phyloP scores from a whole-genome alignment of 1,140 invertebrate species.

The Tetramorium alpestre region DNA sequence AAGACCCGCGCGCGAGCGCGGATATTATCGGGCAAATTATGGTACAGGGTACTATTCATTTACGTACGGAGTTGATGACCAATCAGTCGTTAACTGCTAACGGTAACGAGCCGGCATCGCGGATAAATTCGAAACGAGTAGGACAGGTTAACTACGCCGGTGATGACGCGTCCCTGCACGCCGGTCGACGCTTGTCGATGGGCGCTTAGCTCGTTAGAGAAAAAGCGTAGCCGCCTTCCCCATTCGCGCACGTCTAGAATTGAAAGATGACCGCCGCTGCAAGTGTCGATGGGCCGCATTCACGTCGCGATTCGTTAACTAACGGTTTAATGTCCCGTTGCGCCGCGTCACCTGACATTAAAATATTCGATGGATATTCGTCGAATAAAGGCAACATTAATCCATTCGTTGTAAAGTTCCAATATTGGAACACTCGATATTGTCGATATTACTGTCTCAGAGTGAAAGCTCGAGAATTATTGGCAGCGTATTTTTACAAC shows the following conservation, averaged over 20 bases:
- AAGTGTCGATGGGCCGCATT: not conserved
- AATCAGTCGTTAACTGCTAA: slow-evolving; percentile 58
- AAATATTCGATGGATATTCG: slow-evolving; percentile 43
- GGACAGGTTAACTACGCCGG: not conserved
- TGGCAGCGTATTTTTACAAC: not conserved
- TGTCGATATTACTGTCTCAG: slow-evolving; percentile 30
- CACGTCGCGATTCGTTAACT: slow-evolving; percentile 40
- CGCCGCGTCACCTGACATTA: slow-evolving; percentile 11
- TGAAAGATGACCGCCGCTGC: not conserved
- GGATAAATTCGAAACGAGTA: slow-evolving; percentile 35
- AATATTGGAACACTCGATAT: slow-evolving; percentile 41
- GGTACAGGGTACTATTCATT: slow-evolving; percentile 43
- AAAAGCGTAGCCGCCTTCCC: not conserved
- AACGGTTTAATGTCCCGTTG: slow-evolving; percentile 5
- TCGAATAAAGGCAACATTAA: slow-evolving; percentile 21
- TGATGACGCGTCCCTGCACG: slow-evolving; percentile 32
- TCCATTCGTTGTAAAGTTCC: slow-evolving; percentile 39
- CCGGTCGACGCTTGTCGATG: not conserved
- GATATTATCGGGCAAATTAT: slow-evolving; percentile 39
- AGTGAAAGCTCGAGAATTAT: slow-evolving; percentile 33
- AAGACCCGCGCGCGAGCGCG: not conserved
- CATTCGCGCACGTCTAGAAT: not conserved
- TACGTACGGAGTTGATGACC: slow-evolving; percentile 38
- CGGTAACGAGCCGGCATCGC: slow-evolving; percentile 39
- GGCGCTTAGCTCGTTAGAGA: not conserved